phyloP scores from a whole-genome alignment of 2,797 vertebrate genomes.

The Lagorchestes hirsutus region DNA sequence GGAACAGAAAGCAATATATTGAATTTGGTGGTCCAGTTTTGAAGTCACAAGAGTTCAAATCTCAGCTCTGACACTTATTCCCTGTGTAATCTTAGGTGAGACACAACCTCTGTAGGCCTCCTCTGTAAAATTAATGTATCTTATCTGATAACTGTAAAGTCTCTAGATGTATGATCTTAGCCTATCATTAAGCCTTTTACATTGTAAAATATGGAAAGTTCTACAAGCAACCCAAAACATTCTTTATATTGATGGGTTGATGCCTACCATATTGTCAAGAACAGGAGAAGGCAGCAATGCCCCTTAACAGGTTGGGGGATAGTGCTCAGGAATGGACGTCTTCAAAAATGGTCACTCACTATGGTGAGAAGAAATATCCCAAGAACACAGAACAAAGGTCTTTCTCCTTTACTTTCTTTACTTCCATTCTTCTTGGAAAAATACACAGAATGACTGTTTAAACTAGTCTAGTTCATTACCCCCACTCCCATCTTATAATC shows the following conservation, averaged over 20 bases:
- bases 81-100: not conserved
- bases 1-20: not conserved
- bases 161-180: not conserved
- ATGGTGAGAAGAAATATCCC: not conserved
- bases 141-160: not conserved
- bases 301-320: not conserved
- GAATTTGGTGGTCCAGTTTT: not conserved
- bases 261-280: not conserved
- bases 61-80: not conserved
- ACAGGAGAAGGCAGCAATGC: not conserved
- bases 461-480: not conserved
- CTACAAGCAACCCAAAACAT: not conserved
- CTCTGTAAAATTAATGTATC: not conserved
- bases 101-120: not conserved
- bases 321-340: not conserved
- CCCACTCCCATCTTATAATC: not conserved
- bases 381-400: not conserved
- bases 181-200: too few relatives aligned
- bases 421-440: slow-evolving; percentile 24
- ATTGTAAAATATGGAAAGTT: not conserved
- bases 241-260: not conserved
- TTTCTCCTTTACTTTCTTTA: not conserved
- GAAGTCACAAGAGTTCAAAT: not conserved
- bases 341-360: not conserved
- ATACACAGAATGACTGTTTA: not conserved